Base-by-base conservation (phyloP, 37 sponge, comb jelly and placozoan genomes). In the Crambe crambe region DNA sequence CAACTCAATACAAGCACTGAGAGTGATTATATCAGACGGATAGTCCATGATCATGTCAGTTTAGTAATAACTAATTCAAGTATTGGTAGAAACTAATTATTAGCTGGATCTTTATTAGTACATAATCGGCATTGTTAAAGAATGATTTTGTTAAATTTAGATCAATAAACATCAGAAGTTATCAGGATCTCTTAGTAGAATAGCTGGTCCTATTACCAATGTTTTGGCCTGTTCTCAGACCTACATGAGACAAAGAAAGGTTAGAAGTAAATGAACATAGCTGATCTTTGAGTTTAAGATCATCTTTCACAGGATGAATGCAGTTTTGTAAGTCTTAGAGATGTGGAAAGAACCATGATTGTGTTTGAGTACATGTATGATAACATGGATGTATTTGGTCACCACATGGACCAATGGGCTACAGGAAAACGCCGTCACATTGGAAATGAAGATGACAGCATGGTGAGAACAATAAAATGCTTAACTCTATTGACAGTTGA, bases 181-280 rank as follows among this genome's bases (percentile, higher is more conserved):
- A 27, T 27, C 37, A n/a, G 1, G 42, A 63, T 23, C 73, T 20
- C 27, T 23, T 34, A 62, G 23, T 35, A 2, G 9, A 23, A 63
- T 63, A 34, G n/a, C 39, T 37, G 42, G 41, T 31, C 43, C 30
- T 4, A 65, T 95, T 23, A 57, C 90, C 26, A 32, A 34, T 2
- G 80, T 92, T 4, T 83, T 95, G 57, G 75, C 87, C 18, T 56
- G 74, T 68, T 88, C 82, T 12, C 96, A 95, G 70, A n/a, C 37
- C 31, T 89, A 81, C 82, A 95, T 95, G 96, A 86, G 96, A 76
- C 56, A 76, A n/a, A 89, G 80, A 74, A 78, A 89, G 79, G 94
- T 91, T 56, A 34, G 30, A 1, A n/a, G n/a, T n/a, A 23, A 25
- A 29, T 8, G 8, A 8, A 5, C 69, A 32, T 68, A 35, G 35